Evolutionary conservation across 2,888 invertebrate genomes (phyloP).

Genomic region (Chrysomela aeneicollis): DNA sequence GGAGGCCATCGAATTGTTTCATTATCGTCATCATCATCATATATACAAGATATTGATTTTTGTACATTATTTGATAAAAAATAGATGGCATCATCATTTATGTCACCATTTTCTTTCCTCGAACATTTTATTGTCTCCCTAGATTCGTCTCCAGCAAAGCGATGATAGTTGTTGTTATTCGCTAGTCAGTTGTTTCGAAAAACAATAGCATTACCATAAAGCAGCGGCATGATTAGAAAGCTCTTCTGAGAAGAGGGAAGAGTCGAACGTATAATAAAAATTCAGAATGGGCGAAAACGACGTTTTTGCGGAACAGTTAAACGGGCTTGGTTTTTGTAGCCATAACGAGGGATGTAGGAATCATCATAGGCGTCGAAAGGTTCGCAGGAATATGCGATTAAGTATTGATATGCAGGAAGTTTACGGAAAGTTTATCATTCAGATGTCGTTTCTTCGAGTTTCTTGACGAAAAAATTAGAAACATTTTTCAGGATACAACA

Average conservation of each 20-base stretch:
- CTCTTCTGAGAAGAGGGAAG: constrained; percentile 13
- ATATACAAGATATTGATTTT: no score
- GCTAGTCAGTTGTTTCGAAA: constrained; percentile 33
- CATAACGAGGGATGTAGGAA: constrained; percentile 30
- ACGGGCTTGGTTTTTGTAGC: constrained; percentile 30
- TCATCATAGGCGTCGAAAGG: constrained; percentile 2
- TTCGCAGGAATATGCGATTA: not conserved
- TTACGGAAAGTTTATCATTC: not conserved
- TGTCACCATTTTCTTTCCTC: no score
- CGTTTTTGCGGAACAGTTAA: constrained; percentile 38
- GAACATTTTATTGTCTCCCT: not conserved
- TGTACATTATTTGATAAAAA: no score
- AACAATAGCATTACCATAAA: constrained; percentile 40
- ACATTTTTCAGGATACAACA: no score
- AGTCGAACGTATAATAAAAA: constrained; percentile 30
- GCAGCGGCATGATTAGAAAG: constrained; percentile 31
- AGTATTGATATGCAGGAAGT: not conserved
- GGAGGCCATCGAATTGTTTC: no score
- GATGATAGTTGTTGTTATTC: constrained; percentile 31
- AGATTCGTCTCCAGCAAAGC: constrained; percentile 2
- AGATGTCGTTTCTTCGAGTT: not conserved
- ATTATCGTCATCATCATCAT: no score
- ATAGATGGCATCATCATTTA: no score
- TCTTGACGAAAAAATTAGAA: no score
- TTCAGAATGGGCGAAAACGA: constrained; percentile 29